phyloP scores from a whole-genome alignment of 2,113 vertebrate species.

The Hypocryptadius cinnamomeus region DNA sequence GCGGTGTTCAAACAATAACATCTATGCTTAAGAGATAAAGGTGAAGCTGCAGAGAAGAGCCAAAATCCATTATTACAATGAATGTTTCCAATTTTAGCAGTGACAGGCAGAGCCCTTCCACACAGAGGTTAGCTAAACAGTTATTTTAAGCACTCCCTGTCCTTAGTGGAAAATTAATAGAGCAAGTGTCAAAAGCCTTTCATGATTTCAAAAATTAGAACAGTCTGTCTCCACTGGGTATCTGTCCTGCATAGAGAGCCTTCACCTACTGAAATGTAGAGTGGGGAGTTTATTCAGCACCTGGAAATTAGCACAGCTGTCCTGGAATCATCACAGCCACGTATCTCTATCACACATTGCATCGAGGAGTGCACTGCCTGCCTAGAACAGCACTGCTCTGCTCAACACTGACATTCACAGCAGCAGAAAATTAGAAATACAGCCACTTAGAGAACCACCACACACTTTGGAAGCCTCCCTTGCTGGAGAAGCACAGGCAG shows the following conservation, averaged over 20 bases:
- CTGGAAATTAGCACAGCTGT: not conserved
- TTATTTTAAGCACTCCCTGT: constrained; percentile 66
- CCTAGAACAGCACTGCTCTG: not conserved
- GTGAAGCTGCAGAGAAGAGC: constrained; percentile 35
- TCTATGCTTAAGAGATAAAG: constrained; percentile 38
- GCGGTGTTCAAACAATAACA: constrained; percentile 15
- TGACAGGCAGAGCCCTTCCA: constrained; percentile 40
- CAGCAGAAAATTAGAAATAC: not conserved
- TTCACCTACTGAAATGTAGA: constrained; percentile 19
- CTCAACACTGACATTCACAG: not conserved
- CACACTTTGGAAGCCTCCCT: not conserved
- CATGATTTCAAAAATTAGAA: constrained; percentile 53
- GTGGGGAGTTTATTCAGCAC: constrained; percentile 4
- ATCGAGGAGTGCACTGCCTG: not conserved
- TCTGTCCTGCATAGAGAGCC: constrained; percentile 2
- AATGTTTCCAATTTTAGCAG: constrained; percentile 56
- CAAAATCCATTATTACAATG: constrained; percentile 58
- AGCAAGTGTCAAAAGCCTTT: constrained; percentile 55
- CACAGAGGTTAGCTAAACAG: constrained; percentile 62
- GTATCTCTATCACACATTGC: not conserved
- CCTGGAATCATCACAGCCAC: not conserved
- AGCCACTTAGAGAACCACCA: not conserved
- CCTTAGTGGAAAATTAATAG: constrained; percentile 61
- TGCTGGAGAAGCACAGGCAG: not conserved
- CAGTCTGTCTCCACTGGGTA: constrained; percentile 25